A percentile compares a stretch with the other conserved stretches of the same genome.
Conservation (phyloP, 2,888 invertebrate genomes). For the Andrena fulva region DNA sequence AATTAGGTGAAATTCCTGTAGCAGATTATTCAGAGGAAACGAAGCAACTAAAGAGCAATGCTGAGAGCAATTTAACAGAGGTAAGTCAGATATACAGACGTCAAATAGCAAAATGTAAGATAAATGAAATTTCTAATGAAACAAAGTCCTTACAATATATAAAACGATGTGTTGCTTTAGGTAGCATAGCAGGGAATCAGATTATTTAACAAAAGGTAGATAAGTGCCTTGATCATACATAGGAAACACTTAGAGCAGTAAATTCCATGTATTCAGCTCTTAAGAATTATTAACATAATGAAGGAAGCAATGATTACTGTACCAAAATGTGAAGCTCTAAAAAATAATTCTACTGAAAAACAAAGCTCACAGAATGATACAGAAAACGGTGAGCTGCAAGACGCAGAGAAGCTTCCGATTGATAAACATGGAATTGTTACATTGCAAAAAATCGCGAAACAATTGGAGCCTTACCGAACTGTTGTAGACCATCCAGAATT, state of each 20-base stretch:
- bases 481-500: background rate
- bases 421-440: slow-evolving; percentile 12
- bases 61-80: background rate
- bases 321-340: background rate
- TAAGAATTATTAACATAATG: background rate
- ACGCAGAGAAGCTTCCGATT: background rate
- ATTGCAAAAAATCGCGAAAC: slow-evolving; percentile 22
- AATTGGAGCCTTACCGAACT: slow-evolving; percentile 6
- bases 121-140: background rate
- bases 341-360: background rate
- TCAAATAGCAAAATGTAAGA: background rate
- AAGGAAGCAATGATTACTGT: background rate
- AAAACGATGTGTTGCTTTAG: slow-evolving; percentile 6
- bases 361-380: background rate
- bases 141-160: background rate
- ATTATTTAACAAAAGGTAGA: background rate
- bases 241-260: background rate
- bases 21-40: slow-evolving; percentile 1
- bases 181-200: background rate
- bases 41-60: background rate
- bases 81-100: slow-evolving; percentile 1
- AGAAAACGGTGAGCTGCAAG: background rate
- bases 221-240: background rate
- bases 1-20: background rate
- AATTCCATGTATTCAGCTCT: slow-evolving; percentile 15